phyloP scores from a whole-genome alignment of 2,888 invertebrate species.

The Muscina levida region DNA sequence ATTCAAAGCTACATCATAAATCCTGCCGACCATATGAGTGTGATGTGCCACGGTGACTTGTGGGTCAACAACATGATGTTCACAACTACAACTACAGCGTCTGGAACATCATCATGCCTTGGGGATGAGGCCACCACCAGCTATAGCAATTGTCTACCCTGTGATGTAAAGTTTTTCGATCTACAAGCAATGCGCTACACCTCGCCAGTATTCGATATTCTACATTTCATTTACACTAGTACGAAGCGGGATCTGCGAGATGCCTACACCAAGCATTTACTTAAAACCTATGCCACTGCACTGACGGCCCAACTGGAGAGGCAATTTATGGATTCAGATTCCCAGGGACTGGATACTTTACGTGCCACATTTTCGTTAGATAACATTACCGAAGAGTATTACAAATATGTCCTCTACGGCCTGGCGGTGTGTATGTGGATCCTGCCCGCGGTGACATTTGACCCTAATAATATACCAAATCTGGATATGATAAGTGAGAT shows the following conservation, averaged over 20 bases:
- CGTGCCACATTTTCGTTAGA: conserved; percentile 72
- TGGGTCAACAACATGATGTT: conserved; percentile 80
- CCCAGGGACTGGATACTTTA: conserved; percentile 67
- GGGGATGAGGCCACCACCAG: conserved; percentile 12
- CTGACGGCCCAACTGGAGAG: conserved; percentile 71
- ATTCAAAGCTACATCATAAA: conserved; percentile 71
- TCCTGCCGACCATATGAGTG: conserved; percentile 70
- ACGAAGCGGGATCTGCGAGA: conserved; percentile 75
- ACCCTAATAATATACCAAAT: conserved; percentile 77
- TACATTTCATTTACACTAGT: conserved; percentile 79
- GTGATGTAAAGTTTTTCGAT: conserved; percentile 76
- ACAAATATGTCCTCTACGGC: conserved; percentile 75
- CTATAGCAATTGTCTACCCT: conserved; percentile 17
- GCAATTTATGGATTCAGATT: conserved; percentile 67
- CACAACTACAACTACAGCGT: conserved; percentile 51
- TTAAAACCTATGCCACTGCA: conserved; percentile 74
- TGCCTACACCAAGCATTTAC: conserved; percentile 71
- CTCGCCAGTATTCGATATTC: conserved; percentile 77
- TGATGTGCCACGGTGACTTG: conserved; percentile 78
- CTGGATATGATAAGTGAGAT: conserved; percentile 76
- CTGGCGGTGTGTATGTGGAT: conserved; percentile 77
- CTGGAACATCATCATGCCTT: conserved; percentile 28
- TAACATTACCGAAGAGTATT: conserved; percentile 75
- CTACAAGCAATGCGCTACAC: conserved; percentile 77
- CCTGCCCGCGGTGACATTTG: conserved; percentile 78